Percentiles rank a stretch among this genome's conserved stretches.
These are phyloP conservation scores for Lycodopsis pacificus DNA, from an alignment of 2,797 vertebrate species.

Conservation along the genomic window DNA sequence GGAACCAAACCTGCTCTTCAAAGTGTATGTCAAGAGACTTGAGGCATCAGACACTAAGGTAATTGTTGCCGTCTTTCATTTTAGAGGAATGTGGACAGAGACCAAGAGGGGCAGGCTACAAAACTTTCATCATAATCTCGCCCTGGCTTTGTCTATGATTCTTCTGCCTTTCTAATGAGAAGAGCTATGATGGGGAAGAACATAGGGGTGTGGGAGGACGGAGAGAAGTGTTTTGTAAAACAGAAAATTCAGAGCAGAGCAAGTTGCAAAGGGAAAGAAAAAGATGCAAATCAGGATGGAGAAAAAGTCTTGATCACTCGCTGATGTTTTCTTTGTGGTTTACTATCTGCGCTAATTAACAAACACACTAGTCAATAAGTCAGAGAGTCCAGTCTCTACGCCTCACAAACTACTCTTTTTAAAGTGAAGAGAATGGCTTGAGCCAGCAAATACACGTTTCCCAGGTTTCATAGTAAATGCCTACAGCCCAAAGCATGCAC, in stretches of 20 bases:
- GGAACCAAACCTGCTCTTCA: constrained; percentile 68
- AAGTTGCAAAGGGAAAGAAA: constrained; percentile 5
- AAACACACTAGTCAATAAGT: constrained; percentile 26
- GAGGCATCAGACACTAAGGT: constrained; percentile 61
- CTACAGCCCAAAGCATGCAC: constrained; percentile 54
- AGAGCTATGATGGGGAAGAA: constrained; percentile 54
- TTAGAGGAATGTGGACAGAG: constrained; percentile 77
- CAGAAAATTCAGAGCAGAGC: constrained; percentile 8
- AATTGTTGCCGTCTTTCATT: constrained; percentile 78
- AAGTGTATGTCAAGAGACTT: constrained; percentile 70
- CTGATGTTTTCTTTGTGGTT: constrained; percentile 8
- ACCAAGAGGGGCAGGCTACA: constrained; percentile 71
- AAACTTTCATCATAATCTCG: constrained; percentile 78
- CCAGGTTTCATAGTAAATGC: constrained; percentile 41
- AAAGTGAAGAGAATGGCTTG: constrained; percentile 16
- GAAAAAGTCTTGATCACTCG: constrained; percentile 2
- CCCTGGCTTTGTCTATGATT: constrained; percentile 77
- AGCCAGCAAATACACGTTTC: constrained; percentile 39
- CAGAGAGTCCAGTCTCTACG: not conserved
- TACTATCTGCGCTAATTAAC: constrained; percentile 23
- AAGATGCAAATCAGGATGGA: constrained; percentile 8
- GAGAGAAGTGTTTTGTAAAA: constrained; percentile 24
- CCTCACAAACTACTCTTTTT: constrained; percentile 17
- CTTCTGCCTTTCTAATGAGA: constrained; percentile 69
- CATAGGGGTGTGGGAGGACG: constrained; percentile 20